Evolutionary conservation across 2,797 vertebrate genomes (phyloP), one percentile per base, ranked within the genome.

Genomic region (Enteromius argenteus): DNA sequence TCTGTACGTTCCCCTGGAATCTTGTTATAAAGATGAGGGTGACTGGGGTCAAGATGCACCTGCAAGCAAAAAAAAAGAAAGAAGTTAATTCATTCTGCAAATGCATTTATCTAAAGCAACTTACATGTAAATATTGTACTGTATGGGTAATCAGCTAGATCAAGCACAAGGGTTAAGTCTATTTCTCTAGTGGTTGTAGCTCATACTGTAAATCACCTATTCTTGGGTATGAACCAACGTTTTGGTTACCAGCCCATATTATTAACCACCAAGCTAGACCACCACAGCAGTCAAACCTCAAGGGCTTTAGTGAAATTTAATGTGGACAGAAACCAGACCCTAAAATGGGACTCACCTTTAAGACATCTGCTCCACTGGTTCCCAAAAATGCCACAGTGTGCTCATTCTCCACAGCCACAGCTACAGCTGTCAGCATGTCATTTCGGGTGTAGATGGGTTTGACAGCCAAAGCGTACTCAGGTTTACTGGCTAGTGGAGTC

Each of bases 321-420:
- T 39, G 9, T 49, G 21, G 39, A 42, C 15, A 56, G 72, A 42
- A 77, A 58, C 19, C 74, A 60, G 53, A 27, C 37, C 0, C 32
- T 53, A 14, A 5, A 46, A 46, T 51, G n/a, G 15, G 35, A 82
- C 64, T 94, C 90, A 96, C 96, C 95, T 96, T 96, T 13, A 94
- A 91, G 51, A 99, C 95, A 91, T 96, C 96, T 84, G 97, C 97
- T 0, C 90, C 90, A 0, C 94, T 92, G 0, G 96, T 97, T 71
- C 98, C 98, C 90, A 99, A 88, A 68, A 99, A 99, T 2, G 96
- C 96, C 76, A 99, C 94, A 0, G 96, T 93, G 80, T 98, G 96
- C 0, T 86, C 90, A 0, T 95, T 95, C 84, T 97, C 97, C 56
- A 96, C 93, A 0, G 96, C 91, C 66, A 98, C 97, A 0, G 96